A percentile compares a stretch with the other conserved stretches of the same genome.
phyloP scores from a whole-genome alignment of 2,888 invertebrate species.

The Drosophila parthenogenetica region DNA sequence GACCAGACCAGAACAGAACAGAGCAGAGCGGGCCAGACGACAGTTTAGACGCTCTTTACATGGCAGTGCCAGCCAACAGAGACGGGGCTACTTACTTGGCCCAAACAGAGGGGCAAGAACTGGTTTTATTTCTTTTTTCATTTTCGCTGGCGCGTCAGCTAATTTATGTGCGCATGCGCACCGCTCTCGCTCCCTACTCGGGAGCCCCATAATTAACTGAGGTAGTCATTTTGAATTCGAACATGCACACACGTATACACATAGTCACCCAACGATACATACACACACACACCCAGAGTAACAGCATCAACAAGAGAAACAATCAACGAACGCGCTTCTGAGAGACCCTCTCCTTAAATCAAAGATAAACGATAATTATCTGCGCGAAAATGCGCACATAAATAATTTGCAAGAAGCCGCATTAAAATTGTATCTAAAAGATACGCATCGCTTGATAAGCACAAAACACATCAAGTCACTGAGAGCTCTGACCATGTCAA shows the following conservation, averaged over 20 bases:
- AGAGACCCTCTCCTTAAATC: conserved; percentile 81
- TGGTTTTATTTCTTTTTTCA: conserved; percentile 37
- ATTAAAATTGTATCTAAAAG: conserved; percentile 82
- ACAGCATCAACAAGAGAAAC: conserved; percentile 43
- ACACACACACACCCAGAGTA: conserved; percentile 14
- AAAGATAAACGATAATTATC: conserved; percentile 84
- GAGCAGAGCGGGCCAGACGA: conserved; percentile 18
- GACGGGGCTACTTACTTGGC: conserved; percentile 14
- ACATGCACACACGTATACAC: conserved; percentile 49
- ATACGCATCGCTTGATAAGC: conserved; percentile 73
- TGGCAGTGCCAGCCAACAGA: conserved; percentile 34
- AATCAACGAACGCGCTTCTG: conserved; percentile 52
- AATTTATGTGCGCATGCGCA: conserved; percentile 79
- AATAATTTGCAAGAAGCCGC: conserved; percentile 82
- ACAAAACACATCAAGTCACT: conserved; percentile 24
- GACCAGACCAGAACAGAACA: conserved; percentile 4
- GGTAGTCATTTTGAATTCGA: conserved; percentile 82
- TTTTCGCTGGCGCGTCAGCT: conserved; percentile 52
- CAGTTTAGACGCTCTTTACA: conserved; percentile 74
- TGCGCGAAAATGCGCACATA: conserved; percentile 82
- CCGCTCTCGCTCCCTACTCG: conserved; percentile 81
- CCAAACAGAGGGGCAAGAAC: conserved; percentile 42
- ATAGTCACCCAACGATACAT: neutral
- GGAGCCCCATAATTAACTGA: conserved; percentile 84
- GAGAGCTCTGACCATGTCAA: conserved; percentile 28